phyloP scores from a whole-genome alignment of 1,140 invertebrate genomes.

The Phenacoccus solenopsis region DNA sequence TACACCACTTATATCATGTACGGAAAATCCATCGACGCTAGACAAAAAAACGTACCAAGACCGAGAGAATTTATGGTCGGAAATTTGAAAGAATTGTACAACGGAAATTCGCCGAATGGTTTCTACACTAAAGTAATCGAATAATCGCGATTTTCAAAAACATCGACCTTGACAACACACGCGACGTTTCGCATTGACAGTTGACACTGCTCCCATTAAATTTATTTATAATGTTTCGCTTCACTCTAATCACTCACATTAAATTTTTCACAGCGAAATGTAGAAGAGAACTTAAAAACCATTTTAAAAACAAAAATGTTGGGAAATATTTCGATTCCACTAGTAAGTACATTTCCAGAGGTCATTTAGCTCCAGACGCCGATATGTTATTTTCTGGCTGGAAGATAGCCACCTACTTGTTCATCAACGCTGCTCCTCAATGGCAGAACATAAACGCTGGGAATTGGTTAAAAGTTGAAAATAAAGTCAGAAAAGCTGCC shows the following conservation, averaged over 20 bases:
- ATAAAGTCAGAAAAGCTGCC: constrained; percentile 25
- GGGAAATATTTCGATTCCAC: not conserved
- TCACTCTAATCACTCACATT: no score
- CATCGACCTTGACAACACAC: no score
- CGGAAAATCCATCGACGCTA: not conserved
- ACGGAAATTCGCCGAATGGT: not conserved
- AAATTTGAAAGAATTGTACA: not conserved
- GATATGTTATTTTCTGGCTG: constrained; percentile 38
- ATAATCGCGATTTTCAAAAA: not conserved
- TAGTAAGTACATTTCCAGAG: constrained; percentile 33
- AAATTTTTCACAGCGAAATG: no score
- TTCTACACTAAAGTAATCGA: not conserved
- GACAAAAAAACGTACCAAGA: not conserved
- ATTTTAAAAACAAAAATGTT: not conserved
- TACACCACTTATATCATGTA: not conserved
- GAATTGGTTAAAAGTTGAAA: constrained; percentile 39
- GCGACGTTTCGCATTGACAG: no score
- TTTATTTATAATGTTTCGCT: no score
- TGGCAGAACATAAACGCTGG: constrained; percentile 37
- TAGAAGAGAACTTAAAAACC: no score
- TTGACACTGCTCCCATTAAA: no score
- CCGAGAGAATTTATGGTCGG: not conserved
- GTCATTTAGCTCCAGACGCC: constrained; percentile 40
- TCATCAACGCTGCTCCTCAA: constrained; percentile 40
- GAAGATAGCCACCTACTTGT: constrained; percentile 40